Conservation (phyloP, 2,888 invertebrate species). For the Ommatoiulus sabulosus region DNA sequence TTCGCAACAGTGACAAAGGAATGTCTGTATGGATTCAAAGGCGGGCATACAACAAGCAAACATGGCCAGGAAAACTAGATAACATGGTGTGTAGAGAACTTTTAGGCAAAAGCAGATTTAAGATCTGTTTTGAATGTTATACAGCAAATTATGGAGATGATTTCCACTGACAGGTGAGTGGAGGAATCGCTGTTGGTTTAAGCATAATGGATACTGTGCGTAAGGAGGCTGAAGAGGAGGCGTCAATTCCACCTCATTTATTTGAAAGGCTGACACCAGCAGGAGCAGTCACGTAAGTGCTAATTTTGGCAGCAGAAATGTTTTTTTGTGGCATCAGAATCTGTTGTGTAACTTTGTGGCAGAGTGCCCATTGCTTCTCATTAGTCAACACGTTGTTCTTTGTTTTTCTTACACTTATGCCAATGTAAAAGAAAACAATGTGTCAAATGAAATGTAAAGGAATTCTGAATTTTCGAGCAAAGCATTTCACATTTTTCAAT, state of each 20-base stretch:
- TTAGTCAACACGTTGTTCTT: no score
- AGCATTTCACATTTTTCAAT: no score
- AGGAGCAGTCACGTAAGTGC: slow-evolving; percentile 82
- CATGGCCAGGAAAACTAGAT: slow-evolving; percentile 96
- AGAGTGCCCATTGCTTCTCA: background rate
- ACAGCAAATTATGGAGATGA: background rate
- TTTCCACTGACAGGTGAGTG: slow-evolving; percentile 74
- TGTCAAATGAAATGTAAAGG: background rate
- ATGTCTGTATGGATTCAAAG: slow-evolving; percentile 93
- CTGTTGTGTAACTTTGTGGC: background rate
- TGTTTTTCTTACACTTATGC: no score
- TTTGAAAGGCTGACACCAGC: slow-evolving; percentile 81
- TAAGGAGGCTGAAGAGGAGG: slow-evolving; percentile 95
- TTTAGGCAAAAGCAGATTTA: background rate
- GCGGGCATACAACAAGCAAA: slow-evolving; percentile 89
- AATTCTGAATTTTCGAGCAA: no score
- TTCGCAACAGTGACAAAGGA: slow-evolving; percentile 84
- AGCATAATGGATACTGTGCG: slow-evolving; percentile 89
- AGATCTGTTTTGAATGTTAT: background rate
- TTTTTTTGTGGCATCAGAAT: no score
- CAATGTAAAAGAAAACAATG: background rate
- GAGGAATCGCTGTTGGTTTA: slow-evolving; percentile 89
- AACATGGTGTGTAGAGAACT: slow-evolving; percentile 77
- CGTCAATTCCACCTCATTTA: slow-evolving; percentile 84
- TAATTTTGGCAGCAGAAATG: background rate